Conservation (phyloP, 2,113 vertebrate genomes). For the Pseudorasbora parva region DNA sequence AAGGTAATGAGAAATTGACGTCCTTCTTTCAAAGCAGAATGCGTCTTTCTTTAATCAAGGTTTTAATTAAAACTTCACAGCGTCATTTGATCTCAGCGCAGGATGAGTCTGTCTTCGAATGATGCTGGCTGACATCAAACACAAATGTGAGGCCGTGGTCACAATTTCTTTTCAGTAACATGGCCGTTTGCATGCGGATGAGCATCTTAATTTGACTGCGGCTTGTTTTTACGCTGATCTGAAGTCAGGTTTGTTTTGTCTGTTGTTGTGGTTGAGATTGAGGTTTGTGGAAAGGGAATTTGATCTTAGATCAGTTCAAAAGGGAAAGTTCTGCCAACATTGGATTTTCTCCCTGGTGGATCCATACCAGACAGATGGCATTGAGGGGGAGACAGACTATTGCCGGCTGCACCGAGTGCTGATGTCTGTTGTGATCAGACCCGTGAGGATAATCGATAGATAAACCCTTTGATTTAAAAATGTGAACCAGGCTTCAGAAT, state of each 20-base stretch:
- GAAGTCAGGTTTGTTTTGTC: neutral
- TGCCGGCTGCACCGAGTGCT: constrained; percentile 64
- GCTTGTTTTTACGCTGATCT: constrained; percentile 26
- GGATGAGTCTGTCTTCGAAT: constrained; percentile 57
- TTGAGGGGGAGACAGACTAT: constrained; percentile 60
- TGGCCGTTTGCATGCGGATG: neutral
- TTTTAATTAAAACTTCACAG: constrained; percentile 82
- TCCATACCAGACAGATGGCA: constrained; percentile 79
- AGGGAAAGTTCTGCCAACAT: constrained; percentile 19
- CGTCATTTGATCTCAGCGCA: constrained; percentile 70
- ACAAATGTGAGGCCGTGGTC: constrained; percentile 57
- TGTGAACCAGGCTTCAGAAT: neutral
- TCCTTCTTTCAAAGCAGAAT: constrained; percentile 67
- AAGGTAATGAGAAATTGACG: constrained; percentile 72
- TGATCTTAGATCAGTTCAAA: constrained; percentile 34
- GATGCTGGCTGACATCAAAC: constrained; percentile 76
- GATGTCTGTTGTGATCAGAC: constrained; percentile 70
- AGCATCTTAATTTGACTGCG: constrained; percentile 21
- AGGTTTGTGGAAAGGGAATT: constrained; percentile 3
- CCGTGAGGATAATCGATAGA: constrained; percentile 70
- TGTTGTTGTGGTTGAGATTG: neutral
- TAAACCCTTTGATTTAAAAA: constrained; percentile 57
- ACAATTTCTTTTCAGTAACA: neutral
- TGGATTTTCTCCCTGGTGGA: constrained; percentile 54
- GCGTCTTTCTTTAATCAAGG: constrained; percentile 77